Base-by-base conservation (phyloP, 2,888 invertebrate genomes). In the Pyrrhia umbra region DNA sequence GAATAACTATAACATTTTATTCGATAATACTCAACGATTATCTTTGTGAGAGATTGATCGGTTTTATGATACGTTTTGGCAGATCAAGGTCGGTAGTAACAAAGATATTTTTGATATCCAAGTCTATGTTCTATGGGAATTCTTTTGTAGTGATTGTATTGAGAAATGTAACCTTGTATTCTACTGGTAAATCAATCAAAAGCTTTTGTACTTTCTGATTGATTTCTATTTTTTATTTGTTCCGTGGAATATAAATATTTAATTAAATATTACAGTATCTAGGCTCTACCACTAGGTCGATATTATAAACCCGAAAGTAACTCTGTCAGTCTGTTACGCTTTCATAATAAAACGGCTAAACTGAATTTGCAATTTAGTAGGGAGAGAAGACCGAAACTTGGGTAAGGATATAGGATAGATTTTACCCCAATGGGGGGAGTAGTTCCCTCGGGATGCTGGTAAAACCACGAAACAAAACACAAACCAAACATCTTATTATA, bases 1-100 rank as follows among this genome's bases (percentile, higher is more conserved):
- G 18, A 72, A 65, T 67, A 70, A 62, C 49, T 70, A 66, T 76
- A 69, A 68, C 60, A 37, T 69, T 61, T 68, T 59, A 68, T 69
- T 55, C 30, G 54, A 50, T 55, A 40, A 34, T 73, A 55, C 20
- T 58, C 59, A 52, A 46, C 18, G 43, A 61, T 62, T 51, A 57
- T 52, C 51, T 56, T 73, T 58, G 42, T 59, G 25, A 6, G 25
- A 56, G 47, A 72, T 66, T 69, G 60, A 79, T 79, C 46, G 45
- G 27, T 68, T 59, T 47, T 60, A 54, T 39, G 8, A 23, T 40
- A 15, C 27, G 18, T 46, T 62, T 27, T 50, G 40, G 30, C 42
- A 3, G 66, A 56, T 68, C 68, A 75, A 67, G 63, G 63, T 42
- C 47, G 39, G n/a, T 6, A 42, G 42, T 42, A 59, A 18, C 15